A percentile compares a stretch with the other conserved stretches of the same genome.
Evolutionary conservation across 2,888 invertebrate genomes (phyloP).

Genomic region (Eucera pruinosa): DNA sequence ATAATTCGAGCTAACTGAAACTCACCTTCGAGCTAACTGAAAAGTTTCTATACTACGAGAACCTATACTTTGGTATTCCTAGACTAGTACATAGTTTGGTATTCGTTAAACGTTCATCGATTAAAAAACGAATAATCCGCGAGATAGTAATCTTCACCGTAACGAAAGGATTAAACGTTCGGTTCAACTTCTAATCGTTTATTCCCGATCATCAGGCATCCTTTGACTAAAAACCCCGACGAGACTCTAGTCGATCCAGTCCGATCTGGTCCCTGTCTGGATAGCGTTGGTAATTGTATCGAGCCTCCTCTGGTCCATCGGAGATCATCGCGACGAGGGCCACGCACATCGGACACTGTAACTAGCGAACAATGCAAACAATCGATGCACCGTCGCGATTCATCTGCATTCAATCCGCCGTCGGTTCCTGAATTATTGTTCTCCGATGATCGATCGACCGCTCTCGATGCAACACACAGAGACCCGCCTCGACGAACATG

Average conservation of each 20-base stretch:
- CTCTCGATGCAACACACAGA: conserved; percentile 9
- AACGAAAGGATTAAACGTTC: conserved; percentile 13
- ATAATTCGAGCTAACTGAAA: no score
- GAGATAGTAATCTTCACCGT: no score
- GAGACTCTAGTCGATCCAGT: background rate
- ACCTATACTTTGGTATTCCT: no score
- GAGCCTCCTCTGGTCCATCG: conserved; percentile 12
- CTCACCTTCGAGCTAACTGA: no score
- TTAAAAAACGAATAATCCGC: no score
- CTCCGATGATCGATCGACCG: conserved; percentile 48
- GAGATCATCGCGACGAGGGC: conserved; percentile 38
- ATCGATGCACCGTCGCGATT: conserved; percentile 44
- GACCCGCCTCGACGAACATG: conserved; percentile 1
- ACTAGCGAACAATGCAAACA: conserved; percentile 54
- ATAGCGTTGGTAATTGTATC: conserved; percentile 29
- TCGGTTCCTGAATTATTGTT: conserved; percentile 50
- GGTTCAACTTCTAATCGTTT: conserved; percentile 4
- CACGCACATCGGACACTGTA: conserved; percentile 13
- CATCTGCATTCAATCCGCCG: conserved; percentile 37
- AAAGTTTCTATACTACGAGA: no score
- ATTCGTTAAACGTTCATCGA: no score
- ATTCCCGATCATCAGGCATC: conserved; percentile 10
- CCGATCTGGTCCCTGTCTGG: background rate
- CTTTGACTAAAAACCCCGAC: conserved; percentile 1
- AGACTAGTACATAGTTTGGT: no score